Conservation (phyloP, 1,140 invertebrate genomes). For the Gonioctena quinquepunctata region DNA sequence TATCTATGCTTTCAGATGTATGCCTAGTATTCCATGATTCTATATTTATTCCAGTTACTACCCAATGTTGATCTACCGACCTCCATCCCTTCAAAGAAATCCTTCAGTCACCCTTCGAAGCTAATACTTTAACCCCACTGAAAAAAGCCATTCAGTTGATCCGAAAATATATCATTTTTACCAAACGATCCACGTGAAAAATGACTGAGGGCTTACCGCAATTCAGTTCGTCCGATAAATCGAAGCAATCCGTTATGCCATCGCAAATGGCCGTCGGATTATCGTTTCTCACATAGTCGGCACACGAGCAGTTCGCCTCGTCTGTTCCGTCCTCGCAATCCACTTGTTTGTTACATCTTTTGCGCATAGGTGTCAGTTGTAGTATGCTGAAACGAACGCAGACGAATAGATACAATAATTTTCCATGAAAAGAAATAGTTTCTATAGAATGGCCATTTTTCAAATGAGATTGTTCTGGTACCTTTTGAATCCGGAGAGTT, state of each 20-base stretch:
- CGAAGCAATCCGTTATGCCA: slow-evolving; percentile 75
- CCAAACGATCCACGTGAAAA: too few relatives aligned
- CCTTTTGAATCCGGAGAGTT: too few relatives aligned
- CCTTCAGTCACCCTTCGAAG: neutral
- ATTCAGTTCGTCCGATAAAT: slow-evolving; percentile 66
- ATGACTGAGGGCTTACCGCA: slow-evolving; percentile 43
- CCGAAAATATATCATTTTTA: neutral
- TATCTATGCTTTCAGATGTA: too few relatives aligned
- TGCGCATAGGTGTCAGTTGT: slow-evolving; percentile 64
- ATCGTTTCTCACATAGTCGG: slow-evolving; percentile 64
- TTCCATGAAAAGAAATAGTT: too few relatives aligned
- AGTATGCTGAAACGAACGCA: slow-evolving; percentile 62
- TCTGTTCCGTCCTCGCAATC: slow-evolving; percentile 85
- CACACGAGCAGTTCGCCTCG: slow-evolving; percentile 74
- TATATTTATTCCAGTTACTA: too few relatives aligned
- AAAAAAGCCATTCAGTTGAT: too few relatives aligned
- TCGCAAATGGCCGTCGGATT: slow-evolving; percentile 71
- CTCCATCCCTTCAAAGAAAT: neutral
- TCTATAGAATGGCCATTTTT: too few relatives aligned
- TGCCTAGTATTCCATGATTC: too few relatives aligned
- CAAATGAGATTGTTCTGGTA: too few relatives aligned
- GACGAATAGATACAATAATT: too few relatives aligned
- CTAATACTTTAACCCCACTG: neutral
- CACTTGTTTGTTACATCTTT: slow-evolving; percentile 69
- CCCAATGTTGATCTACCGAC: too few relatives aligned